phyloP scores from a whole-genome alignment of 2,888 invertebrate species.

The Apodemia mormo region DNA sequence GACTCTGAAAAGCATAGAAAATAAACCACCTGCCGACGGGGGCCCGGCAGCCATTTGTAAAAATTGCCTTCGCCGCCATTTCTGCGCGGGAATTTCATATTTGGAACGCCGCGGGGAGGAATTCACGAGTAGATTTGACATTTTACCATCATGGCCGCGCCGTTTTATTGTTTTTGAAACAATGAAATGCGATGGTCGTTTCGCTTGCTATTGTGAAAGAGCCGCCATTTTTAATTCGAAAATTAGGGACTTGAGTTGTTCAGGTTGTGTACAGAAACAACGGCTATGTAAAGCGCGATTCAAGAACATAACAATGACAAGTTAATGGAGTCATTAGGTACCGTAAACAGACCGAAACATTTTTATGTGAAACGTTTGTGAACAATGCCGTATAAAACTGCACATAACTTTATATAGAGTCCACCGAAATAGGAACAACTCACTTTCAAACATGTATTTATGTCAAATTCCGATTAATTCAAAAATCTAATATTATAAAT shows the following conservation, averaged over 20 bases:
- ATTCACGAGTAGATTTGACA: constrained; percentile 67
- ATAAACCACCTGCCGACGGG: constrained; percentile 61
- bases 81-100: constrained; percentile 78
- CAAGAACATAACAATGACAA: constrained; percentile 23
- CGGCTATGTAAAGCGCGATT: constrained; percentile 25
- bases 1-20: constrained; percentile 45
- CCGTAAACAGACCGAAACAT: constrained; percentile 3
- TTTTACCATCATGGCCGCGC: constrained; percentile 67
- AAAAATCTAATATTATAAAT: too few relatives aligned
- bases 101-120: constrained; percentile 73
- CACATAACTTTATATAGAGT: not conserved
- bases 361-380: constrained; percentile 7
- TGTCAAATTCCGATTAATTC: not conserved
- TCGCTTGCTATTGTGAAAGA: constrained; percentile 63
- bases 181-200: constrained; percentile 68
- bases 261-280: constrained; percentile 28
- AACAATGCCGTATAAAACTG: not conserved
- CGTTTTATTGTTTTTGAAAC: constrained; percentile 76
- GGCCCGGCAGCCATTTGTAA: constrained; percentile 79
- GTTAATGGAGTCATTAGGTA: constrained; percentile 14
- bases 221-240: constrained; percentile 71
- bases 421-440: not conserved
- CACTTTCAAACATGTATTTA: not conserved
- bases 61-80: constrained; percentile 79
- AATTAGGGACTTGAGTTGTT: constrained; percentile 58